phyloP scores from a whole-genome alignment of 2,797 vertebrate species.

The Sebastes nivosus region DNA sequence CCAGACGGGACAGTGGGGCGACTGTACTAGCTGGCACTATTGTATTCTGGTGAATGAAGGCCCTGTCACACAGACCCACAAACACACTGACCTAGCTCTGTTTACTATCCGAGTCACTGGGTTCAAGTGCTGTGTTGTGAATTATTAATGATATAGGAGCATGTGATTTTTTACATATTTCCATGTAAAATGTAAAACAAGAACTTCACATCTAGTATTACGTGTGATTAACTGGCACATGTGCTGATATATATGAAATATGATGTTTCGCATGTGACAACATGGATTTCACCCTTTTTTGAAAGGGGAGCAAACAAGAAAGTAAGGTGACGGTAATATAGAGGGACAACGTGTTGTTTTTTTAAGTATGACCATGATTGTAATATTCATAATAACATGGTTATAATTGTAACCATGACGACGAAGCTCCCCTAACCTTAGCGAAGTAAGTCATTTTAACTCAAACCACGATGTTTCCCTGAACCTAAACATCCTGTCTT shows the following conservation, averaged over 20 bases:
- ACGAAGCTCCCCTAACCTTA: not conserved
- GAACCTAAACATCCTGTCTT: not conserved
- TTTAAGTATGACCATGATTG: not conserved
- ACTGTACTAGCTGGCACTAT: conserved; percentile 77
- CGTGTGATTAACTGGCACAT: not conserved
- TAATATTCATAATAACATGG: not conserved
- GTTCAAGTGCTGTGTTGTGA: conserved; percentile 24
- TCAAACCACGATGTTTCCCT: too few relatives aligned
- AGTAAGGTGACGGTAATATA: too few relatives aligned
- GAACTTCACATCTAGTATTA: not conserved
- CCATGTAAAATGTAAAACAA: not conserved
- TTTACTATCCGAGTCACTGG: conserved; percentile 13
- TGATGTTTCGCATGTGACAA: not conserved
- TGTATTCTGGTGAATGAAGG: conserved; percentile 74
- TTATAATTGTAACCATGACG: not conserved
- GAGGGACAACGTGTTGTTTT: not conserved
- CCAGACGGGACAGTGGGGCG: conserved; percentile 66
- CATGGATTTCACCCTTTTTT: too few relatives aligned
- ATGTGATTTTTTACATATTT: not conserved
- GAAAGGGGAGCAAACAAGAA: too few relatives aligned
- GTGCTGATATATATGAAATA: too few relatives aligned
- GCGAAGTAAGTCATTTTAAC: not conserved
- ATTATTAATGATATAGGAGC: not conserved
- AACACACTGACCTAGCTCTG: conserved; percentile 60
- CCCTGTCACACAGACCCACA: conserved; percentile 53